Conservation (phyloP, 2,113 vertebrate genomes). For the Rattus rattus region DNA sequence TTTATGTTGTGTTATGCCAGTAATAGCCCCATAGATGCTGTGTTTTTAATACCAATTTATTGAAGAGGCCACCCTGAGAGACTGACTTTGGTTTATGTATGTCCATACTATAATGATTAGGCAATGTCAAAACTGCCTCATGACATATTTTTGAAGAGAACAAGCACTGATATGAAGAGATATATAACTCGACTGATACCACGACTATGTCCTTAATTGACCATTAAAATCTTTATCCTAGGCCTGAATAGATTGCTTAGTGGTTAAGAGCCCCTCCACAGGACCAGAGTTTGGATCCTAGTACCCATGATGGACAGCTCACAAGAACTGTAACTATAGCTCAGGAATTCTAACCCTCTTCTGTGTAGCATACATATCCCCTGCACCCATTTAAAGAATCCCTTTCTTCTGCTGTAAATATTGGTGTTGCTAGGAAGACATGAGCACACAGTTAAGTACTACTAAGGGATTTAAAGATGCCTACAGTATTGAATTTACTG, state of each 20-base stretch:
- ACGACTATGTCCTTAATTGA: not conserved
- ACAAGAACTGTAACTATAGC: not conserved
- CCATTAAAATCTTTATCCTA: not conserved
- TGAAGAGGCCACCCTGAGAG: not conserved
- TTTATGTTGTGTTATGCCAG: not conserved
- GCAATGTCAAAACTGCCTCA: not conserved
- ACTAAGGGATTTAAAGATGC: not conserved
- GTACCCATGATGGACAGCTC: not conserved
- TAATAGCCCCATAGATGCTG: not conserved
- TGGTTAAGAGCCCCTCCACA: not conserved
- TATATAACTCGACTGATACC: not conserved
- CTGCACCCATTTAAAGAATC: not conserved
- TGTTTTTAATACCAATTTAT: not conserved
- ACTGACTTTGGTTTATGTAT: not conserved
- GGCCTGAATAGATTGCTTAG: not conserved
- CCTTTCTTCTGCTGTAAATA: not conserved
- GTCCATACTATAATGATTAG: not conserved
- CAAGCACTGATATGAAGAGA: not conserved
- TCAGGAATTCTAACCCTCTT: not conserved
- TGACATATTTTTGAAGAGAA: not conserved
- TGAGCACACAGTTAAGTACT: not conserved
- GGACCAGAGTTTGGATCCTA: not conserved
- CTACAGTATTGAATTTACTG: not conserved
- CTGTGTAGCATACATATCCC: not conserved
- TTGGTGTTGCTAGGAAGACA: not conserved